Conservation (phyloP, 2,888 invertebrate species). For the Temnothorax ravouxi region DNA sequence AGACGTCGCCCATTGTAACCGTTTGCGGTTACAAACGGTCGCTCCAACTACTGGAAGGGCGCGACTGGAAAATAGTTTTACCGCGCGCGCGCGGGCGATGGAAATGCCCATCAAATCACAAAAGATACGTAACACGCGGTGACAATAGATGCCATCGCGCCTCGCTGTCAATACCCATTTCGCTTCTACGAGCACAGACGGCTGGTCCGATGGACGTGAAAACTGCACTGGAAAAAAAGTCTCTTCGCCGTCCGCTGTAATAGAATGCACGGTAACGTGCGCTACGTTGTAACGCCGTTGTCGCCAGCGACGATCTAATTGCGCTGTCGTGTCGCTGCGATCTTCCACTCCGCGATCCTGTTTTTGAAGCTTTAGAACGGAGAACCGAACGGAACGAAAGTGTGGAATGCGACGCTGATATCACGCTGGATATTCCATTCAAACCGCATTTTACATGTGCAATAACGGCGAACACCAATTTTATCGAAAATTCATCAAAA, state of each 20-base stretch:
- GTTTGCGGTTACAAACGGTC: slow-evolving; percentile 42
- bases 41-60: slow-evolving; percentile 16
- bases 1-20: slow-evolving; percentile 34
- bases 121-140: slow-evolving; percentile 55
- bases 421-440: background rate
- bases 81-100: slow-evolving; percentile 7
- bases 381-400: background rate
- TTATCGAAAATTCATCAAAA: background rate
- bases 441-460: background rate
- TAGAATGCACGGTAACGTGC: slow-evolving; percentile 33
- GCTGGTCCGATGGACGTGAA: slow-evolving; percentile 41
- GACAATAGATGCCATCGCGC: slow-evolving; percentile 58
- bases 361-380: slow-evolving; percentile 23
- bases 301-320: slow-evolving; percentile 37
- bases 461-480: background rate
- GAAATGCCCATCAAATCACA: slow-evolving; percentile 56
- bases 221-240: slow-evolving; percentile 31
- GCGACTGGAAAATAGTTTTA: slow-evolving; percentile 51
- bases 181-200: slow-evolving; percentile 40
- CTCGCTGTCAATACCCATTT: slow-evolving; percentile 60
- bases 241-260: slow-evolving; percentile 14
- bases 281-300: slow-evolving; percentile 30
- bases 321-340: slow-evolving; percentile 24
- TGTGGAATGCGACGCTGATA: background rate
- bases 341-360: slow-evolving; percentile 22